Percentiles rank a stretch among this genome's conserved stretches.
Evolutionary conservation across 2,888 invertebrate species (phyloP).

Genomic region (Spodoptera littoralis): DNA sequence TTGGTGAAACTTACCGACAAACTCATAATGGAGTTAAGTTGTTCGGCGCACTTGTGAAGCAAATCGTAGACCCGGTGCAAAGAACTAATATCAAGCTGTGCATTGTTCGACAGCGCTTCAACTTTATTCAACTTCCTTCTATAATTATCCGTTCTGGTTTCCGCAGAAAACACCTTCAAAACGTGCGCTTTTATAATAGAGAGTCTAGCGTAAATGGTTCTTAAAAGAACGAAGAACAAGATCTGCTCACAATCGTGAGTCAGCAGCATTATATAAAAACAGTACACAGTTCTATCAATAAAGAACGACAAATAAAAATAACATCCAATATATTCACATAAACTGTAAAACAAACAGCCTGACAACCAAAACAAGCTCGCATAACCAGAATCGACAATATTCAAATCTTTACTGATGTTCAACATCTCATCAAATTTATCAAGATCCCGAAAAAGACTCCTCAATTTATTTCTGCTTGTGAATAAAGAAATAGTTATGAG

Average conservation of each 20-base stretch:
- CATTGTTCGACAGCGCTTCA: conserved; percentile 68
- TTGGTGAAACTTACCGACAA: conserved; percentile 69
- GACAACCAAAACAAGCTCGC: conserved; percentile 54
- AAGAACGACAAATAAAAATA: conserved; percentile 46
- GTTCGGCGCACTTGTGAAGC: conserved; percentile 72
- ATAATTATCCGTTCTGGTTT: conserved; percentile 39
- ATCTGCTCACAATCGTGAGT: conserved; percentile 73
- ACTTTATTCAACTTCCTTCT: conserved; percentile 55
- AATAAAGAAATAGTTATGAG: conserved; percentile 62
- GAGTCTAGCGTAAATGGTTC: conserved; percentile 67
- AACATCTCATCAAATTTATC: conserved; percentile 68
- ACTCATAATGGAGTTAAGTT: conserved; percentile 75
- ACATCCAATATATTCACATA: conserved; percentile 60
- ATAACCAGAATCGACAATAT: conserved; percentile 51
- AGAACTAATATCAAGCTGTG: conserved; percentile 66
- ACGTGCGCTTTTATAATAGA: conserved; percentile 72
- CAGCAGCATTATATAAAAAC: conserved; percentile 57
- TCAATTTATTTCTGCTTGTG: conserved; percentile 60
- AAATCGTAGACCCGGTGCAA: conserved; percentile 74
- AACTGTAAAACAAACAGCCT: conserved; percentile 53
- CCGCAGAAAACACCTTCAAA: conserved; percentile 58
- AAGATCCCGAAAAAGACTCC: conserved; percentile 64
- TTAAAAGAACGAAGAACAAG: conserved; percentile 66
- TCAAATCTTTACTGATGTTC: conserved; percentile 65
- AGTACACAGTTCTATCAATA: conserved; percentile 36